A percentile compares a stretch with the other conserved stretches of the same genome.
Evolutionary conservation across 2,888 invertebrate species (phyloP).

Genomic region (Aspidiotus destructor): DNA sequence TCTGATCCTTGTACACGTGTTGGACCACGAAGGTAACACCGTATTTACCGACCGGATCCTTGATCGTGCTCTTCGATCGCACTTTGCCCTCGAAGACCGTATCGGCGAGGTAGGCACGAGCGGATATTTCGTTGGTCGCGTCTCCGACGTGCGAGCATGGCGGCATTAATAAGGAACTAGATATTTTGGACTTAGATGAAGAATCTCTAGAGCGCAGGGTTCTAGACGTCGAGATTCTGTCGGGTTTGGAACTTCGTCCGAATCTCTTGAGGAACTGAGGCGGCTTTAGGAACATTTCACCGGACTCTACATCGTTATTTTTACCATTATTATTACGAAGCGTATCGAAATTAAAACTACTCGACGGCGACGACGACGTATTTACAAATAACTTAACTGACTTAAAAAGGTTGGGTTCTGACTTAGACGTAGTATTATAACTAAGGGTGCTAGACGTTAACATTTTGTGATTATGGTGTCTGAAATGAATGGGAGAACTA

Average conservation of each 20-base stretch:
- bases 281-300: conserved; percentile 27
- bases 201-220: conserved; percentile 1
- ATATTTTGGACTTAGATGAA: conserved; percentile 10
- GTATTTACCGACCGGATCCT: conserved; percentile 49
- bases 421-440: conserved; percentile 7
- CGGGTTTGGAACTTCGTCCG: conserved; percentile 19
- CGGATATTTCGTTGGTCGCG: conserved; percentile 48
- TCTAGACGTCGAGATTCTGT: conserved; percentile 5
- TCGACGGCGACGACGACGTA: neutral
- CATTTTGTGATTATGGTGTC: conserved; percentile 26
- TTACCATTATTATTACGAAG: conserved; percentile 11
- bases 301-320: conserved; percentile 14
- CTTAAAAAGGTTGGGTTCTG: conserved; percentile 13
- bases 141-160: conserved; percentile 39
- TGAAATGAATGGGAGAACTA: conserved; percentile 14
- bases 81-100: conserved; percentile 59
- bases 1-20: conserved; percentile 52
- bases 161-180: conserved; percentile 25
- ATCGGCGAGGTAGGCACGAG: conserved; percentile 55
- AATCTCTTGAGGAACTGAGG: conserved; percentile 27
- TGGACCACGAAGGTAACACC: conserved; percentile 58
- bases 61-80: conserved; percentile 52
- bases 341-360: conserved; percentile 8
- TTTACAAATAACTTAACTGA: conserved; percentile 16
- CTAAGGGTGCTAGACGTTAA: conserved; percentile 14